A percentile compares a stretch with the other conserved stretches of the same genome.
Evolutionary conservation across 2,113 vertebrate species (phyloP).

Genomic region (Neolamprologus sp.): DNA sequence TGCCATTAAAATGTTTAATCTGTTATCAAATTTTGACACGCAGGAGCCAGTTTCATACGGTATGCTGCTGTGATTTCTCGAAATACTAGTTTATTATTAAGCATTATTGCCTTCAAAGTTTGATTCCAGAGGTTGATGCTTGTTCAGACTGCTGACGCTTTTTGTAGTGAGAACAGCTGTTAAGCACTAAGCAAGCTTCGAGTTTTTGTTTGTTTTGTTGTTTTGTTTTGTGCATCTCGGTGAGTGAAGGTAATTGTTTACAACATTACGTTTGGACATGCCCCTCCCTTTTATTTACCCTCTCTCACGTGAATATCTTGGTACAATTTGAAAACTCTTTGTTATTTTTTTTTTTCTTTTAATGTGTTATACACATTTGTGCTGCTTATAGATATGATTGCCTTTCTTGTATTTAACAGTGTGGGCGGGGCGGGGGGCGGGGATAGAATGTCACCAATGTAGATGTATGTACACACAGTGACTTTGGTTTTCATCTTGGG

Average conservation of each 20-base stretch:
- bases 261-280: slow-evolving; percentile 46
- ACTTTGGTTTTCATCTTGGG: slow-evolving; percentile 61
- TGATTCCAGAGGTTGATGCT: slow-evolving; percentile 58
- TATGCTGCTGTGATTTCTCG: slow-evolving; percentile 44
- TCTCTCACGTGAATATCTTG: slow-evolving; percentile 55
- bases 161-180: slow-evolving; percentile 40
- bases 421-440: not conserved
- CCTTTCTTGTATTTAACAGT: slow-evolving; percentile 68
- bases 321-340: slow-evolving; percentile 60
- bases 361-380: slow-evolving; percentile 74
- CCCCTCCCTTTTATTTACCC: slow-evolving; percentile 8
- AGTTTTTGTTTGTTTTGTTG: not conserved
- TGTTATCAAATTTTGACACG: slow-evolving; percentile 22
- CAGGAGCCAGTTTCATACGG: slow-evolving; percentile 35
- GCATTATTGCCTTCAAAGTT: slow-evolving; percentile 53
- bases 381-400: slow-evolving; percentile 74
- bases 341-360: slow-evolving; percentile 36
- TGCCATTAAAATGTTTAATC: slow-evolving; percentile 44
- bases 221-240: slow-evolving; percentile 21
- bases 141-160: slow-evolving; percentile 54
- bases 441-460: slow-evolving; percentile 59
- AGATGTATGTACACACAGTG: slow-evolving; percentile 55
- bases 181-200: slow-evolving; percentile 62
- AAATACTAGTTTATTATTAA: slow-evolving; percentile 31
- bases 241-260: slow-evolving; percentile 71